These are phyloP conservation scores for Caenorhabditis parvicauda DNA, from an alignment of 2,888 invertebrate species.

Conservation along the genomic window DNA sequence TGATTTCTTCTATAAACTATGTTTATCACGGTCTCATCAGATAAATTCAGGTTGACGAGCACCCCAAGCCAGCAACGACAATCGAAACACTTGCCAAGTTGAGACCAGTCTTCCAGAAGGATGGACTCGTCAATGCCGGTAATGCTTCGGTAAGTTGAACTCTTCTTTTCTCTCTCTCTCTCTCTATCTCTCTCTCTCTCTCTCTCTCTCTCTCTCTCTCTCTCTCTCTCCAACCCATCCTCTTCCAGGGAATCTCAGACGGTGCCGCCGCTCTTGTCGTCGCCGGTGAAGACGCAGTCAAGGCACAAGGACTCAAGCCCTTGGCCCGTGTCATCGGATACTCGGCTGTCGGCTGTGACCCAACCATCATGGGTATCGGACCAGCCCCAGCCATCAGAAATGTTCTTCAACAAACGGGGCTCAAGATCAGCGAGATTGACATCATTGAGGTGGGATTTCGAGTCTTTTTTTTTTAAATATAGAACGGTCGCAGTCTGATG, in stretches of 20 bases:
- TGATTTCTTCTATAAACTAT: too few relatives aligned
- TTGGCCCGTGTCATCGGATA: conserved; percentile 86
- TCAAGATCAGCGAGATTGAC: conserved; percentile 82
- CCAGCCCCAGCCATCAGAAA: conserved; percentile 89
- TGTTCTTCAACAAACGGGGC: conserved; percentile 77
- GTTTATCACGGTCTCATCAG: too few relatives aligned
- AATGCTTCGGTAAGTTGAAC: conserved; percentile 51
- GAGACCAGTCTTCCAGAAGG: conserved; percentile 65
- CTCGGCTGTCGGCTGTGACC: conserved; percentile 84
- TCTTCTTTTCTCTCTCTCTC: too few relatives aligned
- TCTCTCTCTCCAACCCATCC: neutral
- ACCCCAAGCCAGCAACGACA: conserved; percentile 83
- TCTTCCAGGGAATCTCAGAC: conserved; percentile 79
- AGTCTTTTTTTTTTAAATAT: neutral
- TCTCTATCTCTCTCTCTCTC: too few relatives aligned
- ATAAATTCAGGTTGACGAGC: conserved; percentile 75
- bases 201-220: neutral
- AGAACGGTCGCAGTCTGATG: neutral
- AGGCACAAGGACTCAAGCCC: conserved; percentile 78
- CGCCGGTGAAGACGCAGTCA: conserved; percentile 85
- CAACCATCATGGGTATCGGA: conserved; percentile 83
- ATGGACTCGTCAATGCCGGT: conserved; percentile 60
- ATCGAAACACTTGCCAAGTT: conserved; percentile 81
- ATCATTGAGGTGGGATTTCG: conserved; percentile 68
- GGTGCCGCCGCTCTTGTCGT: conserved; percentile 90